These are phyloP conservation scores for Pangasius sanitwongsei DNA, from an alignment of 2,797 vertebrate species.

Conservation along the genomic window DNA sequence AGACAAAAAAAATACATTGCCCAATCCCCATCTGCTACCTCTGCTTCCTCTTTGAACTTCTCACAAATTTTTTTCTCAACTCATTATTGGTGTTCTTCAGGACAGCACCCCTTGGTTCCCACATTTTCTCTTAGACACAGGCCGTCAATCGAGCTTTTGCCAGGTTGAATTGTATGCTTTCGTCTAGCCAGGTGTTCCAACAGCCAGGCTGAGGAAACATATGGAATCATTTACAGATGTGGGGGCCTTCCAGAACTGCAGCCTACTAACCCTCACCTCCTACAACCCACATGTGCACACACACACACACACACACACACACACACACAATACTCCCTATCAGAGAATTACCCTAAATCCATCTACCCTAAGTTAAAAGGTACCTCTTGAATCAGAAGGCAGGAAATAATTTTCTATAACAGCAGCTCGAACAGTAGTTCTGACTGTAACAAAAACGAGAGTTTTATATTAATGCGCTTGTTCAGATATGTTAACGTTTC, in stretches of 20 bases:
- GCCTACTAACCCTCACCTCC: conserved; percentile 17
- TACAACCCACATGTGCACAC: background rate
- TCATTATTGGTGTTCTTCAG: background rate
- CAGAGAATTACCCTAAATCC: background rate
- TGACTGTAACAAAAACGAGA: background rate
- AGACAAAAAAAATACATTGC: background rate
- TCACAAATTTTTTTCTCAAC: conserved; percentile 3
- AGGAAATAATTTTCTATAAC: background rate
- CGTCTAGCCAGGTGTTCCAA: conserved; percentile 27
- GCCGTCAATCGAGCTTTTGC: background rate
- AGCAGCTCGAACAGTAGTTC: background rate
- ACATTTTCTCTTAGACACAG: conserved; percentile 2
- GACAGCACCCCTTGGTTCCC: background rate
- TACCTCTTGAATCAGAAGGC: background rate
- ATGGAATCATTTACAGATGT: conserved; percentile 54
- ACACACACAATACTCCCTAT: background rate
- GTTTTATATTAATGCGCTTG: background rate
- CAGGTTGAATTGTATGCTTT: conserved; percentile 25
- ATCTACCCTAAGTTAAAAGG: background rate
- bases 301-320: conserved; percentile 18
- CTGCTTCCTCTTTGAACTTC: conserved; percentile 24
- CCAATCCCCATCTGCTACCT: conserved; percentile 10
- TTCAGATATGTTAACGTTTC: background rate
- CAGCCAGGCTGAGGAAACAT: conserved; percentile 39
- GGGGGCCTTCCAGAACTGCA: conserved; percentile 37